Evolutionary conservation across 2,888 invertebrate genomes (phyloP).

Genomic region (Limnephilus auricula): DNA sequence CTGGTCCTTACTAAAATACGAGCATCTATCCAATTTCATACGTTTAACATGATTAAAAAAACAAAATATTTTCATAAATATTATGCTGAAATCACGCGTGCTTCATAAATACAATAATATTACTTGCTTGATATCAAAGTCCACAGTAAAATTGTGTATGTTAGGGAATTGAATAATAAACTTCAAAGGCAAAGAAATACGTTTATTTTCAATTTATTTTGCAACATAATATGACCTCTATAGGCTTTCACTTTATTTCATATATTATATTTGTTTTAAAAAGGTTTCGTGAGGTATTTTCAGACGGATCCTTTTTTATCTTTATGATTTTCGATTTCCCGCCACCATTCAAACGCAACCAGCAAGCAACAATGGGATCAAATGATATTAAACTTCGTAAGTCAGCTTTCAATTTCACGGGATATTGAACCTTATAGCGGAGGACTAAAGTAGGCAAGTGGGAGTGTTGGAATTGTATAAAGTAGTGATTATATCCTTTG

Average conservation of each 20-base stretch:
- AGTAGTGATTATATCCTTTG: slow-evolving; percentile 20
- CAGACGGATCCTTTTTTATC: neutral
- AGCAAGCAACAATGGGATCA: slow-evolving; percentile 20
- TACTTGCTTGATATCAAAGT: neutral
- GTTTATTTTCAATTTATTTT: neutral
- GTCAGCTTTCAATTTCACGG: slow-evolving; percentile 29
- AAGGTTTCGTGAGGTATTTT: neutral
- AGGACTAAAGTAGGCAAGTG: slow-evolving; percentile 1
- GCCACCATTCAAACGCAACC: slow-evolving; percentile 17
- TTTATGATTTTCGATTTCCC: slow-evolving; percentile 1
- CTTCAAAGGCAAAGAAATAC: neutral
- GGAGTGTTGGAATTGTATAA: neutral
- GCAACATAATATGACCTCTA: neutral
- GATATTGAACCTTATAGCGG: slow-evolving; percentile 2
- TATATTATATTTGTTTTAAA: neutral
- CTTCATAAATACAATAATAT: neutral
- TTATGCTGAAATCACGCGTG: neutral
- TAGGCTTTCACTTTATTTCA: neutral
- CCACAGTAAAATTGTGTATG: neutral
- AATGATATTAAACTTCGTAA: slow-evolving; percentile 34
- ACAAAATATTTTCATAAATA: neutral
- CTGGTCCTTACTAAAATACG: too few species aligned
- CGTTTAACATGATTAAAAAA: neutral
- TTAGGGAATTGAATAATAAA: neutral
- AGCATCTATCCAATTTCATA: slow-evolving; percentile 12